Percentiles rank a stretch among this genome's conserved stretches.
phyloP scores from a whole-genome alignment of 2,888 invertebrate species.

The Shargacucullia verbasci region DNA sequence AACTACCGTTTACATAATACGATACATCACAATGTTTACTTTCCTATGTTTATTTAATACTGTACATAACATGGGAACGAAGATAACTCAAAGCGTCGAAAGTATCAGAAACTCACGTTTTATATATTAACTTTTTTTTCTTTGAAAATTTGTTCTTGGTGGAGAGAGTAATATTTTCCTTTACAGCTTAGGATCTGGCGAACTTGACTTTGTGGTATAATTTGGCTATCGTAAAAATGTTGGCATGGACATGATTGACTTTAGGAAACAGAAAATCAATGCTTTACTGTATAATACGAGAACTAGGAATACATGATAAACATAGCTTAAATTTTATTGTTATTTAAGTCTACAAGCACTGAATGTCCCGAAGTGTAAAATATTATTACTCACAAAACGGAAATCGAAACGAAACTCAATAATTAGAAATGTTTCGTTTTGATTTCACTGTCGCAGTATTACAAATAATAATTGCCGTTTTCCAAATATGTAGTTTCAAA shows the following conservation, averaged over 20 bases:
- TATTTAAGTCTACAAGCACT: no score
- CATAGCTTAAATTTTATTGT: no score
- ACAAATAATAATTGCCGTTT: no score
- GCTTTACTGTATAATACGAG: no score
- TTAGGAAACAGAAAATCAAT: neutral
- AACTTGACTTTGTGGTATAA: slow-evolving; percentile 12
- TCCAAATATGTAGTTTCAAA: no score
- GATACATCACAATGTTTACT: slow-evolving; percentile 2
- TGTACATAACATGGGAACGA: slow-evolving; percentile 1
- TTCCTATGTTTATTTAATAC: neutral
- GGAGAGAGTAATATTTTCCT: slow-evolving; percentile 15
- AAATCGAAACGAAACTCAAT: no score
- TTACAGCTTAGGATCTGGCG: slow-evolving; percentile 17
- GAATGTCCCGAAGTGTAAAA: no score
- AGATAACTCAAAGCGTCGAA: slow-evolving; percentile 25
- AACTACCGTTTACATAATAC: slow-evolving; percentile 7
- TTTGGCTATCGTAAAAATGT: neutral
- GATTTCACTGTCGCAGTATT: no score
- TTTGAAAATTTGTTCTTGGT: slow-evolving; percentile 11
- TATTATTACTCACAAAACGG: no score
- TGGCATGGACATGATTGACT: slow-evolving; percentile 3
- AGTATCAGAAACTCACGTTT: slow-evolving; percentile 37
- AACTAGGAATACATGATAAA: no score
- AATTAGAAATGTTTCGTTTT: no score
- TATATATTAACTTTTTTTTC: slow-evolving; percentile 8